Base-by-base conservation (phyloP, 2,888 invertebrate species). In the Microctonus aethiopoides region DNA sequence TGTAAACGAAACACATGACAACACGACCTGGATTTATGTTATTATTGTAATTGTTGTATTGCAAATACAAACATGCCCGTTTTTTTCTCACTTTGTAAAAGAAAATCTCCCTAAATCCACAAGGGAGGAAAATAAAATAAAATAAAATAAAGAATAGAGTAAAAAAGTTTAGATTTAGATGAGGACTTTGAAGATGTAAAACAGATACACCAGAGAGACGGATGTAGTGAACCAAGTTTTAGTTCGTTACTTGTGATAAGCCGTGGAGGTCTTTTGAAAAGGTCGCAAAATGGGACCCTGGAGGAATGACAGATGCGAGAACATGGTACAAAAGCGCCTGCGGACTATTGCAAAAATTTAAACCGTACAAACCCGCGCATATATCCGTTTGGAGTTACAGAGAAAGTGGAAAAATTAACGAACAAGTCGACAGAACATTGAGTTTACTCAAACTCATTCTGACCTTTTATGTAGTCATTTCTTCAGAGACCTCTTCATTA, bases 201-300 rank as follows among this genome's bases (percentile, higher is more conserved):
- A 46, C 57, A 65, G 65, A 69, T 41, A 39, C 29, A 52, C 64
- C 52, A 41, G 52, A 62, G 62, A 56, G 73, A 67, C 5, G 16
- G 64, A 68, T 67, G 70, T 64, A 72, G 71, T 54, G 70, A 11
- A 24, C 16, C 34, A 68, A 73, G 63, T 75, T 73, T 52, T 57
- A 69, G 62, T 73, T 72, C 57, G 66, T 75, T 73, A 72, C n/a
- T n/a, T 39, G 34, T 61, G 67, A 73, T 74, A 75, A 73, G 68
- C 71, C 54, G 56, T 51, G 63, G n/a, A 34, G 56, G 65, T 69
- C 64, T 11, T 60, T 9, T 29, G n/a, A 59, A 54, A 54, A 46
- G 16, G 41, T 56, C 59, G 56, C 60, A 29, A 66, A 72, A 74
- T 66, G 70, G 68, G 60, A 61, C 75, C 57, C 67, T 24, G 41